phyloP scores from a whole-genome alignment of 2,113 vertebrate genomes.

The Protomyctophum bolini region DNA sequence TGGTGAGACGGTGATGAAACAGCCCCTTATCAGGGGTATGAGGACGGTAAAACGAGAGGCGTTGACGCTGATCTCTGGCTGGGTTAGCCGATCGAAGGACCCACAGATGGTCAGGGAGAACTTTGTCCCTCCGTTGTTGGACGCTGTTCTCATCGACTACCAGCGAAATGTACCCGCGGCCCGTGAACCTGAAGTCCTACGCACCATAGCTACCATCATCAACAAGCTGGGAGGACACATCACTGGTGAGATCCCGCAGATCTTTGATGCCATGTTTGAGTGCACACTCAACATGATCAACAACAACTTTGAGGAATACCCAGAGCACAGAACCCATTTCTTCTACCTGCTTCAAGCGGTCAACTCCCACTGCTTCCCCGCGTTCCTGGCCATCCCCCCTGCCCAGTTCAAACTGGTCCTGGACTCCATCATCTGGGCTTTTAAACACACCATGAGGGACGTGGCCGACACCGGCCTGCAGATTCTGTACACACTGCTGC shows the following conservation, averaged over 20 bases:
- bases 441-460: slow-evolving; percentile 99
- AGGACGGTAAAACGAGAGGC: slow-evolving; percentile 98
- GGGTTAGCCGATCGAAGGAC: slow-evolving; percentile 98
- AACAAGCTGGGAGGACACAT: slow-evolving; percentile 98
- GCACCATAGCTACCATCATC: slow-evolving; percentile 99
- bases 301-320: slow-evolving; percentile 99
- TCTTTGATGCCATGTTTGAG: slow-evolving; percentile 98
- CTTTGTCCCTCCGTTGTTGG: slow-evolving; percentile 97
- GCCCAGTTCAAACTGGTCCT: slow-evolving; percentile 98
- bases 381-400: slow-evolving; percentile 97
- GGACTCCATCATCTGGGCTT: slow-evolving; percentile 99
- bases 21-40: slow-evolving; percentile 98
- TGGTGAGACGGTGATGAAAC: slow-evolving; percentile 98
- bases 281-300: slow-evolving; percentile 99
- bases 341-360: slow-evolving; percentile 98
- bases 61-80: slow-evolving; percentile 97
- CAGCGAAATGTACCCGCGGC: slow-evolving; percentile 97
- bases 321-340: slow-evolving; percentile 98
- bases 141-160: slow-evolving; percentile 99
- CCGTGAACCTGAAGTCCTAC: slow-evolving; percentile 97
- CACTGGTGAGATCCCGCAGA: slow-evolving; percentile 98
- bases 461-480: slow-evolving; percentile 98
- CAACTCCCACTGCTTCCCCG: slow-evolving; percentile 98
- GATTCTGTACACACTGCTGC: slow-evolving; percentile 95
- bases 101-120: slow-evolving; percentile 99